Evolutionary conservation across 35 echinoderm and acorn worm species (phyloP).

Genomic region (Lytechinus variegatus): DNA sequence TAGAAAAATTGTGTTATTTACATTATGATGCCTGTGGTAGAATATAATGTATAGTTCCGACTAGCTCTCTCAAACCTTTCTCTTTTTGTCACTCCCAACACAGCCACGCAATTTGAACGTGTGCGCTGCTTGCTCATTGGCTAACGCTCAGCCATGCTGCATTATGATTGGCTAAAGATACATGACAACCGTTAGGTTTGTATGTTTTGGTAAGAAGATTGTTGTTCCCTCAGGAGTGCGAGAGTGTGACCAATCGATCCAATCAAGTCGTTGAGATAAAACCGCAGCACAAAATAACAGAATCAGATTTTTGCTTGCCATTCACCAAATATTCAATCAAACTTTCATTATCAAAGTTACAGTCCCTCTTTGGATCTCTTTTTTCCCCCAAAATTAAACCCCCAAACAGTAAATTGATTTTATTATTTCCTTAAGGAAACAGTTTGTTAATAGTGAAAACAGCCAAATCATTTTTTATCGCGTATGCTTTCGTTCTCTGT

Average conservation of each 20-base stretch:
- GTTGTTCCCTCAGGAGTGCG: background rate
- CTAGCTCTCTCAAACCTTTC: constrained; percentile 41
- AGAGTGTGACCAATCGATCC: background rate
- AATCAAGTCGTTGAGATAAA: background rate
- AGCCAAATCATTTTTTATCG: too few relatives aligned
- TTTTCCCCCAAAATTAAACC: too few relatives aligned
- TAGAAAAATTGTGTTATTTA: too few relatives aligned
- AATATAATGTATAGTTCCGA: background rate
- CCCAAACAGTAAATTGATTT: too few relatives aligned
- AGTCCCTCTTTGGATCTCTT: too few relatives aligned
- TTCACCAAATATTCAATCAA: background rate
- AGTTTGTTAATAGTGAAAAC: too few relatives aligned
- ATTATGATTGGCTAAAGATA: constrained; percentile 38
- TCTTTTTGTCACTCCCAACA: constrained; percentile 74
- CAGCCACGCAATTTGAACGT: constrained; percentile 68
- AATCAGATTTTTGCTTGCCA: background rate
- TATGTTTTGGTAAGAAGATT: constrained; percentile 44
- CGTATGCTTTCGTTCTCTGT: too few relatives aligned
- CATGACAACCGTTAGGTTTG: constrained; percentile 46
- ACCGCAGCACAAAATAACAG: background rate
- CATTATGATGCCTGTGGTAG: background rate
- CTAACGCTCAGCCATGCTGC: constrained; percentile 47
- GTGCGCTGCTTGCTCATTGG: constrained; percentile 57
- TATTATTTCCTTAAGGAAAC: too few relatives aligned
- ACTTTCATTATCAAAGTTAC: background rate